Percentiles rank a stretch among this genome's conserved stretches.
phyloP scores from a whole-genome alignment of 2,888 invertebrate genomes.

The Saturnia japonica region DNA sequence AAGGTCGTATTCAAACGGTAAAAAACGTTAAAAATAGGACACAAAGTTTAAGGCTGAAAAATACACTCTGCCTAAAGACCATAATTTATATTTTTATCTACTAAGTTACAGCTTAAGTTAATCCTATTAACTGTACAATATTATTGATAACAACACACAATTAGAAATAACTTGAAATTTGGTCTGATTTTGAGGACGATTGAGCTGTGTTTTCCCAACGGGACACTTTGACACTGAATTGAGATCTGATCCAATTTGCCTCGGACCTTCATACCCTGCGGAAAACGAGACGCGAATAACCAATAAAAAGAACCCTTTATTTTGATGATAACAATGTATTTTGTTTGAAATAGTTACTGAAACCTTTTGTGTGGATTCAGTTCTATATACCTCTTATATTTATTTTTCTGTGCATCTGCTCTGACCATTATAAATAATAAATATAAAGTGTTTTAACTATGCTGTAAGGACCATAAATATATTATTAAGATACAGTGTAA shows the following conservation, averaged over 20 bases:
- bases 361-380: background rate
- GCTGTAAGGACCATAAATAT: too few species aligned
- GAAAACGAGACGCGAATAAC: conserved; percentile 14
- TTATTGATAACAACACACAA: background rate
- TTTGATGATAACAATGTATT: conserved; percentile 3
- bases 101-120: background rate
- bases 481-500: too few species aligned
- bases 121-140: background rate
- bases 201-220: conserved; percentile 17
- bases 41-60: too few species aligned
- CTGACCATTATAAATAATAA: too few species aligned
- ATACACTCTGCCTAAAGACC: too few species aligned
- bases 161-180: conserved; percentile 9
- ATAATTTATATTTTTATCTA: too few species aligned
- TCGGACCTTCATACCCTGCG: conserved; percentile 11
- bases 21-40: too few species aligned
- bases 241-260: conserved; percentile 20
- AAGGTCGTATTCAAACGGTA: too few species aligned
- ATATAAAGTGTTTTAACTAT: too few species aligned
- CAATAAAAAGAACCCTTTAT: conserved; percentile 14
- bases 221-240: conserved; percentile 16
- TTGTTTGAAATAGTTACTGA: background rate
- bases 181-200: conserved; percentile 15
- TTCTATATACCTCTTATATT: background rate
- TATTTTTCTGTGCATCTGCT: too few species aligned